Evolutionary conservation across 2,113 vertebrate species (phyloP), one percentile per base, ranked within the genome.

Genomic region (Calyptommatus sinebrachiatus): DNA sequence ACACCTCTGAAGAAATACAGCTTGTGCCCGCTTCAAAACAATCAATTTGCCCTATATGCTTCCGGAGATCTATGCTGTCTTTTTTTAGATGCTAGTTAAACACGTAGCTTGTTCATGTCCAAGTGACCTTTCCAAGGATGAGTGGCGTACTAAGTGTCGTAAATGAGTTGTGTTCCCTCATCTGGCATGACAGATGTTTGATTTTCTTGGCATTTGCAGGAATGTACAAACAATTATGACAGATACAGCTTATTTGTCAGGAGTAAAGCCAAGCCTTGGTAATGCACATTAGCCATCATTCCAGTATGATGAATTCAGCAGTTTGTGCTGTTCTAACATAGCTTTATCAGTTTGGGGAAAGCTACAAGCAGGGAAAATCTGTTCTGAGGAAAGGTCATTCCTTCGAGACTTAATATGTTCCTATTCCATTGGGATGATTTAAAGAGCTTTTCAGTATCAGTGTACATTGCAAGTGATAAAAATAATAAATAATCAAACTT

Each of bases 181-280:
- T 88, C 82, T 92, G 83, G 81, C 76, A 85, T 88, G 88, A 93
- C 92, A 94, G 93, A 92, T 93, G 88, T 88, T 93, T 91, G 83
- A 87, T 91, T 92, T 90, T 89, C 86, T 86, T 95, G 92, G 92
- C 92, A 94, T 95, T 94, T 94, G 76, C 88, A 93, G 86, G 89
- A 89, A 93, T 92, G 87, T 81, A 91, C 85, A 93, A 93, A 93
- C 90, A 92, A 90, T 92, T 91, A 92, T 2, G 5, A 87, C 85
- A 85, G 78, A 76, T 80, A 77, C 80, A 91, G 88, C 90, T 92
- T 93, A 93, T 94, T 95, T 86, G 88, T 86, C 81, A 86, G 88
- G 85, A 80, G 92, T 85, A 86, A 82, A 76, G 78, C n/a, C 85
- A 88, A 70, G 78, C 88, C 83, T 85, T 92, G 89, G 86, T 81